phyloP scores from a whole-genome alignment of 2,113 vertebrate genomes.

The Cephalopterus ornatus region DNA sequence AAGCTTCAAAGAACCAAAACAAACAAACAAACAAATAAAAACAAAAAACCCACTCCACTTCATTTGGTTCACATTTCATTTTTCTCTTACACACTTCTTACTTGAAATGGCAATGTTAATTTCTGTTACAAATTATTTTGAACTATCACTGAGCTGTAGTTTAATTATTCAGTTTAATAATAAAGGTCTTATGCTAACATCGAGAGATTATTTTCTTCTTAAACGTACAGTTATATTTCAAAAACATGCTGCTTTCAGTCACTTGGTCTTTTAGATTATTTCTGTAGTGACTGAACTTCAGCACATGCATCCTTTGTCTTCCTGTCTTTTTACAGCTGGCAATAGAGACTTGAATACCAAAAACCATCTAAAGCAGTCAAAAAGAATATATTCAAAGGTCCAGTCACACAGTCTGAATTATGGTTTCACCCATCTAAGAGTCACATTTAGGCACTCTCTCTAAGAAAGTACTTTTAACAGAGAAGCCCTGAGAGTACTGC shows the following conservation, averaged over 20 bases:
- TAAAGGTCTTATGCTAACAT: not conserved
- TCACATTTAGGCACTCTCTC: not conserved
- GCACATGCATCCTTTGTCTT: not conserved
- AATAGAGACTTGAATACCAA: not conserved
- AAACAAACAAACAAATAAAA: not conserved
- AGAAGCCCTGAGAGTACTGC: not conserved
- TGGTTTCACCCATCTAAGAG: not conserved
- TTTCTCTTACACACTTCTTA: not conserved
- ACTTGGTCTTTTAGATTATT: not conserved
- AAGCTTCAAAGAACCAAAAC: too few relatives aligned
- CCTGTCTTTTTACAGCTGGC: not conserved
- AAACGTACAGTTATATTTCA: not conserved
- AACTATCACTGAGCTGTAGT: not conserved
- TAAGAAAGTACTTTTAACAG: not conserved
- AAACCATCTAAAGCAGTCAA: not conserved
- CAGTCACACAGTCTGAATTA: not conserved
- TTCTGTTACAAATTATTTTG: not conserved
- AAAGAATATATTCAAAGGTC: not conserved
- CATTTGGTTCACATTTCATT: not conserved
- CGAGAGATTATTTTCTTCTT: not conserved
- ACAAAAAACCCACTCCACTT: accelerated
- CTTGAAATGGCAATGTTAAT: not conserved
- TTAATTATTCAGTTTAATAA: not conserved
- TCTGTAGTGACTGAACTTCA: not conserved
- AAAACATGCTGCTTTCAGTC: not conserved